A percentile compares a stretch with the other conserved stretches of the same genome.
phyloP scores from a whole-genome alignment of 2,113 vertebrate species.

The Chloroceryle aenea region DNA sequence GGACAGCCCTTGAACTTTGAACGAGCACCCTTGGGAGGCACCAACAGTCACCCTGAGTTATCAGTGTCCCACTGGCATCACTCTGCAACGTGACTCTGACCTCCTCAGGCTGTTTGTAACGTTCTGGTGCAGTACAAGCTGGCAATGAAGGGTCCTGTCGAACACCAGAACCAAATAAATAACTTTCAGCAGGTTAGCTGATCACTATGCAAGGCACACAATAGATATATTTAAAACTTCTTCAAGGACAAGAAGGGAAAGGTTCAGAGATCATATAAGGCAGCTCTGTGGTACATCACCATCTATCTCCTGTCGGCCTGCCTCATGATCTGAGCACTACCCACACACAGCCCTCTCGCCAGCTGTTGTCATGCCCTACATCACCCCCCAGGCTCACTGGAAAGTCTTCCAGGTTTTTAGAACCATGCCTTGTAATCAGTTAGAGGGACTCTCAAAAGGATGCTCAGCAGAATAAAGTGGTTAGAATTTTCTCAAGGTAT shows the following conservation, averaged over 20 bases:
- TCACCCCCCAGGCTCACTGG: fast-evolving
- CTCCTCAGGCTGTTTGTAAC: background rate
- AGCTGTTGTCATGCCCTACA: background rate
- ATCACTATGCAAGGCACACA: background rate
- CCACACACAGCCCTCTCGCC: fast-evolving
- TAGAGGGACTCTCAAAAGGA: background rate
- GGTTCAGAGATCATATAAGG: background rate
- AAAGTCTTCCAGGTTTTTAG: background rate
- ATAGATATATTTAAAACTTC: background rate
- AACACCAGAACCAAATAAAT: background rate
- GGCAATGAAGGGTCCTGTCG: background rate
- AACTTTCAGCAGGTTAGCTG: background rate
- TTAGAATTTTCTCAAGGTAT: background rate
- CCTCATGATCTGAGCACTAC: background rate
- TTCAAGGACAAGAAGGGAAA: background rate
- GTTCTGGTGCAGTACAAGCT: fast-evolving
- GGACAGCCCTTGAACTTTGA: background rate
- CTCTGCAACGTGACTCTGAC: background rate
- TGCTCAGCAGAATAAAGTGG: background rate
- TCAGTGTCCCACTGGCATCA: background rate
- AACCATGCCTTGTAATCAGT: background rate
- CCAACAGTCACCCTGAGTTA: background rate
- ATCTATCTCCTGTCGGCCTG: background rate
- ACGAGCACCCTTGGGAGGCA: background rate
- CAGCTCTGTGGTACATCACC: background rate